Evolutionary conservation across 2,888 invertebrate species (phyloP).

Genomic region (Drosophila colorata): DNA sequence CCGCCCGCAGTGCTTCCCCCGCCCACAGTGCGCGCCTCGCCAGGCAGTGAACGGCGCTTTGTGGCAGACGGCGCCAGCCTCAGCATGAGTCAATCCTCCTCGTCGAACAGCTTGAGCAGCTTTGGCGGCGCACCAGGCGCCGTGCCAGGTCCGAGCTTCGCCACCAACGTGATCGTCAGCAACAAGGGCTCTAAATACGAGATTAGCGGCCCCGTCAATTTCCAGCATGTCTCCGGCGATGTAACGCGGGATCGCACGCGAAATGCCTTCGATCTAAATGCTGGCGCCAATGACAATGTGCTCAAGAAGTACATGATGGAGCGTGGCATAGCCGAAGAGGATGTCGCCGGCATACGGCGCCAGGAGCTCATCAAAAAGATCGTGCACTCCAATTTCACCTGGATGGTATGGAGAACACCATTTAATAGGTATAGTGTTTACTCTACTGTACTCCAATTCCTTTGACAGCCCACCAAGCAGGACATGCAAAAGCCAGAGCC

Average conservation of each 20-base stretch:
- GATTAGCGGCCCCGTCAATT: constrained; percentile 78
- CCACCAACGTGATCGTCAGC: constrained; percentile 65
- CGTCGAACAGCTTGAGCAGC: constrained; percentile 68
- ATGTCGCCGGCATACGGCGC: constrained; percentile 69
- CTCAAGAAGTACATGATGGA: constrained; percentile 82
- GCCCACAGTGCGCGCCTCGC: constrained; percentile 39
- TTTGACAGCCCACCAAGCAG: constrained; percentile 63
- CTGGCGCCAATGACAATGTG: constrained; percentile 71
- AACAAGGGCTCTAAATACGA: constrained; percentile 76
- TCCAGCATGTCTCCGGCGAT: constrained; percentile 79
- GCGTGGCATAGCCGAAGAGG: constrained; percentile 76
- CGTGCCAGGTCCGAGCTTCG: constrained; percentile 70
- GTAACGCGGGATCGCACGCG: constrained; percentile 80
- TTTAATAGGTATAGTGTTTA: no score
- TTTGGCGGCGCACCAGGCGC: constrained; percentile 39
- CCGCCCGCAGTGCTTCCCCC: constrained; percentile 71
- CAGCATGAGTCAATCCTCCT: constrained; percentile 68
- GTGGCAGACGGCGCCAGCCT: constrained; percentile 31
- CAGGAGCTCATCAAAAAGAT: constrained; percentile 77
- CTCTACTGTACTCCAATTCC: neutral
- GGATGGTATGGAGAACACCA: constrained; percentile 65
- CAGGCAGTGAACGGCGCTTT: constrained; percentile 38
- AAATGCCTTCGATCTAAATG: constrained; percentile 78
- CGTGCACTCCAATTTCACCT: constrained; percentile 79
- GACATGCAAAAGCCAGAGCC: constrained; percentile 19